Evolutionary conservation across 2,113 vertebrate species (phyloP), one percentile per base, ranked within the genome.

Genomic region (Rattus norvegicus): DNA sequence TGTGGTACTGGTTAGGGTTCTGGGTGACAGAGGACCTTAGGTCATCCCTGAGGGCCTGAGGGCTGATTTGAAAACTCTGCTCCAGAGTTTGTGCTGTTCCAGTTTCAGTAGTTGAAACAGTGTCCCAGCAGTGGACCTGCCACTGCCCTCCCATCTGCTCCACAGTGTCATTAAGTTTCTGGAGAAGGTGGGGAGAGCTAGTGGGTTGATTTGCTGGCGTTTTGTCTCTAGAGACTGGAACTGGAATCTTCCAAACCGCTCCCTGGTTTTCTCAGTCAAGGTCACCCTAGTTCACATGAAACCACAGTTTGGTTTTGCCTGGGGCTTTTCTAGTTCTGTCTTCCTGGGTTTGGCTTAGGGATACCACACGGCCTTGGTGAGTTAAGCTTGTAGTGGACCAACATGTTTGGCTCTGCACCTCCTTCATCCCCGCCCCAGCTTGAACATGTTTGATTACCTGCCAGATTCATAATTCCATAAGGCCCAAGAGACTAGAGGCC

Each of bases 221-320:
- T 92, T 95, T 73, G 80, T 95, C 89, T 91, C 95, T 95, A 70
- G 91, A 97, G 92, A 85, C 61, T 92, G 89, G 69, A 89, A 84
- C 77, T 94, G 83, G 89, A 95, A 91, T 95, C 97, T 96, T 96
- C 93, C 75, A 97, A 91, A 91, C 86, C 81, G 85, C 52, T 89
- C 43, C 52, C 43, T 95, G 93, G 90, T 88, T 97, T 96, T 96
- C 91, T 96, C 47, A 92, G 77, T 92, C 77, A 89, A 54, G 91
- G 97, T 97, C 97, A 95, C 93, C 80, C 88, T 91, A 95, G 97
- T 96, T 96, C 93, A 93, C 67, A 26, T 79, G 95, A 96, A 98
- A 95, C 95, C 86, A n/a, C 63, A 96, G 96, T 61, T 81, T 92
- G 52, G 52, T 61, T 97, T 95, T 93, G 92, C 92, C 88, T 87